Base-by-base conservation (phyloP, 2,113 vertebrate species). In the Misgurnus mizolepis region DNA sequence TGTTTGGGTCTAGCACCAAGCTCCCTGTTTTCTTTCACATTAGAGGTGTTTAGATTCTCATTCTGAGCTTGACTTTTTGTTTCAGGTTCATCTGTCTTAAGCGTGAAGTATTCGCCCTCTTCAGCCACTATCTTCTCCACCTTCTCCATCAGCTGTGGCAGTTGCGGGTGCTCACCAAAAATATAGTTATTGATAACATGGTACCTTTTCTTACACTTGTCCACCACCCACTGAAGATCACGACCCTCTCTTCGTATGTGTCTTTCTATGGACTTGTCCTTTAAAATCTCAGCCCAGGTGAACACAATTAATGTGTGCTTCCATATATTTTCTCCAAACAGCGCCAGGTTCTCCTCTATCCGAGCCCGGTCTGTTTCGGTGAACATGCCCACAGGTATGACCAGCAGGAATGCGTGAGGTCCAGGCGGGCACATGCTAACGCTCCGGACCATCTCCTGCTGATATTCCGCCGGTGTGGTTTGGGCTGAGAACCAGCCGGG, bases 401-500 rank as follows among this genome's bases (percentile, higher is more conserved):
- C 90, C 0, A 94, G 92, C 74, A 94, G 85, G 80, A 94, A 93
- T 50, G 89, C 91, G 0, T 94, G 93, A 0, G 93, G 93, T 11
- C 93, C 93, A 4, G 92, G 92, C 4, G 87, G 67, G 39, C 90
- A 91, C 64, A 94, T 85, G n/a, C 89, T 74, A 0, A 86, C 87
- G 0, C 90, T 91, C 27, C 86, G 85, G n/a, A 90, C 47, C 5
- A 94, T 80, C 87, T 93, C 93, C 76, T 93, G 41, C 79, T 90
- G 91, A 41, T 92, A 94, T 34, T 88, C 85, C 0, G 76, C 5
- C 0, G 93, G 92, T 0, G 93, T 94, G 12, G 86, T 84, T 86
- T 93, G 93, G 9, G 88, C 67, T 0, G 92, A 92, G 84, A 92
- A 94, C 93, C 93, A 94, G n/a, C 93, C 93, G 0, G 93, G 93